A percentile compares a stretch with the other conserved stretches of the same genome.
These are phyloP conservation scores for Nannospalax galili DNA, from an alignment of 2,113 vertebrate species.

Conservation along the genomic window DNA sequence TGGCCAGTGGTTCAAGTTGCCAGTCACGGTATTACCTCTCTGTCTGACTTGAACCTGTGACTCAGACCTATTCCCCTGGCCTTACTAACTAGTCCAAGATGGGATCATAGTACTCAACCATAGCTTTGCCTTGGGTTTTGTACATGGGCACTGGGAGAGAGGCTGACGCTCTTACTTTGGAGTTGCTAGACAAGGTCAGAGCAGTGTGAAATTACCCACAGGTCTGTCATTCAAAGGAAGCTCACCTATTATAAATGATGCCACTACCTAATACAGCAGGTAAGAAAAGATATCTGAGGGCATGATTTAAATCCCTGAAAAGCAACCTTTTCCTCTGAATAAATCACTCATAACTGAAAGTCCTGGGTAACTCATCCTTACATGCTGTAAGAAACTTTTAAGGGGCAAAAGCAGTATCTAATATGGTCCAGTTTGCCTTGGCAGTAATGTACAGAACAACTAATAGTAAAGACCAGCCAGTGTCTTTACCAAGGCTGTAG, in stretches of 20 bases:
- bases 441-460: background rate
- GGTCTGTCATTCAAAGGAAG: background rate
- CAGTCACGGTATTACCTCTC: background rate
- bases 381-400: constrained; percentile 6
- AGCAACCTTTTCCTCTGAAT: constrained; percentile 15
- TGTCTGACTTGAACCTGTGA: background rate
- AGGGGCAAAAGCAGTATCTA: constrained; percentile 3
- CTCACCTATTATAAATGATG: background rate
- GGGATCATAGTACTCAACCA: background rate
- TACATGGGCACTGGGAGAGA: background rate
- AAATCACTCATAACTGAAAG: background rate
- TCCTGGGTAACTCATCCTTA: background rate
- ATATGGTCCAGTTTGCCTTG: background rate
- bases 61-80: background rate
- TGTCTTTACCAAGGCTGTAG: background rate
- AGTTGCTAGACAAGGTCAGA: background rate
- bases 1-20: background rate
- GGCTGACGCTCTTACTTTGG: background rate
- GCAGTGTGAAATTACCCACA: background rate
- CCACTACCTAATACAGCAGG: background rate
- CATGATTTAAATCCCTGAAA: constrained; percentile 12
- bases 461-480: background rate
- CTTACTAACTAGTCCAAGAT: background rate
- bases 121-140: background rate
- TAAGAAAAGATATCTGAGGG: background rate